These are phyloP conservation scores for Fundulus diaphanus DNA, from an alignment of 2,797 vertebrate species.

Conservation along the genomic window DNA sequence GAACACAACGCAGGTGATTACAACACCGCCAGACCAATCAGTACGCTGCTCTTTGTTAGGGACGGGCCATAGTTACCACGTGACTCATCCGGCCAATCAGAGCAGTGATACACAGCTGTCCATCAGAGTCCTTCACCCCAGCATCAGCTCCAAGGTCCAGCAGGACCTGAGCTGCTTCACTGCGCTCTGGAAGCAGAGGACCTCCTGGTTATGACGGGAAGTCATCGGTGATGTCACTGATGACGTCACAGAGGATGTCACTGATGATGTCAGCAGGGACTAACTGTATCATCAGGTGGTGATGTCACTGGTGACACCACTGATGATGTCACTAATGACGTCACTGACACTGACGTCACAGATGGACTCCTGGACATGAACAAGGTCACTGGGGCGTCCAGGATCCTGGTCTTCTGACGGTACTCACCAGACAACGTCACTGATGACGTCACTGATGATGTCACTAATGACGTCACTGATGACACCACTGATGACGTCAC, in stretches of 20 bases:
- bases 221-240: neutral
- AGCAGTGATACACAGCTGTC: conserved; percentile 77
- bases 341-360: no score
- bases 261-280: neutral
- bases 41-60: neutral
- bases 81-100: conserved; percentile 73
- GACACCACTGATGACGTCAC: no score
- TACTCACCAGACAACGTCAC: neutral
- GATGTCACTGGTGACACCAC: no score
- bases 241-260: neutral
- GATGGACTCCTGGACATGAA: conserved; percentile 34
- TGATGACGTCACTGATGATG: no score
- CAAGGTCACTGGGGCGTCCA: neutral
- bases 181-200: conserved; percentile 62
- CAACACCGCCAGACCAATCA: conserved; percentile 5
- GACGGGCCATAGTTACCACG: conserved; percentile 58
- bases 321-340: no score
- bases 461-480: no score
- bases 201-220: no score
- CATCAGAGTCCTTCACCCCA: conserved; percentile 69
- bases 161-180: conserved; percentile 65
- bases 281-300: no score
- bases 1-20: conserved; percentile 15
- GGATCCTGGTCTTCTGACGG: neutral
- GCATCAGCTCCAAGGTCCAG: conserved; percentile 73